phyloP scores from a whole-genome alignment of 1,140 invertebrate genomes.

The Ericerus pela region DNA sequence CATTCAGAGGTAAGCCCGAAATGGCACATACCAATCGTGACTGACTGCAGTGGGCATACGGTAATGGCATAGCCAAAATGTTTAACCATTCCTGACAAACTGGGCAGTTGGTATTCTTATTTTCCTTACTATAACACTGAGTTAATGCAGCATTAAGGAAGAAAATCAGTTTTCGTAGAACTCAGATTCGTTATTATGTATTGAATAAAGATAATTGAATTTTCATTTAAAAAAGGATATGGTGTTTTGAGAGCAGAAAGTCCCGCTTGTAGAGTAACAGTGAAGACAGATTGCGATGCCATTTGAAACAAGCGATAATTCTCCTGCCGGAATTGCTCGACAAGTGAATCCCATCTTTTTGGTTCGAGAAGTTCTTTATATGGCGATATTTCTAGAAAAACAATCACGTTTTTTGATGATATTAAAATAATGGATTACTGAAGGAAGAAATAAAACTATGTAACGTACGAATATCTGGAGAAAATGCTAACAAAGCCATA shows the following conservation, averaged over 20 bases:
- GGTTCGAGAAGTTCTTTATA: slow-evolving; percentile 53
- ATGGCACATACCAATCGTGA: slow-evolving; percentile 84
- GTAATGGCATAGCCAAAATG: slow-evolving; percentile 66
- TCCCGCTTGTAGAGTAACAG: slow-evolving; percentile 79
- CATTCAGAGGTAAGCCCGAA: slow-evolving; percentile 83
- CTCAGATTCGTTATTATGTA: too few species aligned
- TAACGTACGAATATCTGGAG: slow-evolving; percentile 50
- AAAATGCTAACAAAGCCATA: slow-evolving; percentile 89
- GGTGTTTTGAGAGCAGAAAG: slow-evolving; percentile 90
- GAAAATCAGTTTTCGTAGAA: slow-evolving; percentile 1
- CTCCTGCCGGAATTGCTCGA: slow-evolving; percentile 81
- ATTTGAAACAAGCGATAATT: slow-evolving; percentile 90
- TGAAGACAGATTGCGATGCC: slow-evolving; percentile 77
- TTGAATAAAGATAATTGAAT: too few species aligned
- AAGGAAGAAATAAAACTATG: not conserved
- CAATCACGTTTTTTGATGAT: not conserved
- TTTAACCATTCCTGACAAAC: slow-evolving; percentile 83
- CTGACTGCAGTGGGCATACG: slow-evolving; percentile 92
- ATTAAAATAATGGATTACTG: not conserved
- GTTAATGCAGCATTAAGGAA: slow-evolving; percentile 22
- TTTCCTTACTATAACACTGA: slow-evolving; percentile 54
- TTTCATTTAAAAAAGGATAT: slow-evolving; percentile 35
- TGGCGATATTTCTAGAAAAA: slow-evolving; percentile 34
- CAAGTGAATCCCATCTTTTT: slow-evolving; percentile 62
- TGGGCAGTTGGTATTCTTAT: slow-evolving; percentile 74